A percentile compares a stretch with the other conserved stretches of the same genome.
phyloP scores from a whole-genome alignment of 2,888 invertebrate species.

The Willowsia nigromaculata region DNA sequence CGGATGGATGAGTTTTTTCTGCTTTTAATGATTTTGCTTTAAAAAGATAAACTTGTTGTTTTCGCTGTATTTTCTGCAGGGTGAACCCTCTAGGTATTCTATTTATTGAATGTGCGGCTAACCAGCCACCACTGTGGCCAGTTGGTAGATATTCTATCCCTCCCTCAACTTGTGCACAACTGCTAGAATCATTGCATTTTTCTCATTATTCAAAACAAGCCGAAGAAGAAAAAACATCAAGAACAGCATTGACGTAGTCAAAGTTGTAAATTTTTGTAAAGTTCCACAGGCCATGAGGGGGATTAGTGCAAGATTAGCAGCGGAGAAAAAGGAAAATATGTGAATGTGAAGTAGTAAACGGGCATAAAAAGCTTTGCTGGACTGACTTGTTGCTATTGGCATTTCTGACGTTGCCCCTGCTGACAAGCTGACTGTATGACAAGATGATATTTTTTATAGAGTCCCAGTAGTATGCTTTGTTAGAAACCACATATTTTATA shows the following conservation, averaged over 20 bases:
- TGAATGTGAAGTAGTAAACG: not conserved
- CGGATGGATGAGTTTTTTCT: too few species aligned
- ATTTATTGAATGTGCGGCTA: not conserved
- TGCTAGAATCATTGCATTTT: not conserved
- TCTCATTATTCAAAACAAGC: not conserved
- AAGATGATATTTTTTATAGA: not conserved
- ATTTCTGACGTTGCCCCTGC: not conserved
- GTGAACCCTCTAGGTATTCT: not conserved
- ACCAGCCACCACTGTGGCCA: not conserved
- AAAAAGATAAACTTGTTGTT: not conserved
- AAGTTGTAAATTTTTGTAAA: not conserved
- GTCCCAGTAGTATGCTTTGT: too few species aligned
- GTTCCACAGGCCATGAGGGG: not conserved
- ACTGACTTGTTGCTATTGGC: conserved; percentile 32
- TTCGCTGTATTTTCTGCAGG: not conserved
- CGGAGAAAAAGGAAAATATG: conserved; percentile 20
- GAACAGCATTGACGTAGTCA: conserved; percentile 19
- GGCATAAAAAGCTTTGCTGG: not conserved
- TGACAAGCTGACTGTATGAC: not conserved
- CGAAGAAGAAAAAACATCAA: conserved; percentile 10
- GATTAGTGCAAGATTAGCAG: not conserved
- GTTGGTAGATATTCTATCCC: not conserved
- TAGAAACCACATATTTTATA: too few species aligned
- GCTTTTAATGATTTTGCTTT: too few species aligned
- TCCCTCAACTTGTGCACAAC: not conserved